phyloP scores from a whole-genome alignment of 2,113 vertebrate species.

The Sapayoa aenigma region DNA sequence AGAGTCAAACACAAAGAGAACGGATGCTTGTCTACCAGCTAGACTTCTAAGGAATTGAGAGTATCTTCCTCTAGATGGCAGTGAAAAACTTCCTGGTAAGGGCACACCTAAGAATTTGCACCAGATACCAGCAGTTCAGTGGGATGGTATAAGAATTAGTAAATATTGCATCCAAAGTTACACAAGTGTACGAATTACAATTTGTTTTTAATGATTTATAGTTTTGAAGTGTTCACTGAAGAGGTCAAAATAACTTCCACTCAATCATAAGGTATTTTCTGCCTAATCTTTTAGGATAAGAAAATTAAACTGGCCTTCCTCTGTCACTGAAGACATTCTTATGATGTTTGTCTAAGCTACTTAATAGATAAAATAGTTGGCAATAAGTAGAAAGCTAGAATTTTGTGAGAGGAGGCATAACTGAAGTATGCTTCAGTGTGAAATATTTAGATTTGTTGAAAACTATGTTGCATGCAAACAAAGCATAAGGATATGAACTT shows the following conservation, averaged over 20 bases:
- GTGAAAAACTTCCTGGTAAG: slow-evolving; percentile 22
- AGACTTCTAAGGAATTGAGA: background rate
- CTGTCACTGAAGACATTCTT: background rate
- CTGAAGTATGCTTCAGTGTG: background rate
- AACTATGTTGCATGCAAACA: background rate
- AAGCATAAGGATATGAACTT: background rate
- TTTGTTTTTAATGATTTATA: background rate
- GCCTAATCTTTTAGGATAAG: background rate
- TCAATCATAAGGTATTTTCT: background rate
- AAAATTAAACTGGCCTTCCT: background rate
- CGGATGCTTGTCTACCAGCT: background rate
- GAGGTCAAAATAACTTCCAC: background rate
- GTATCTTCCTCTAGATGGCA: slow-evolving; percentile 61
- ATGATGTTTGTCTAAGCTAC: background rate
- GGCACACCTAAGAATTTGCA: background rate
- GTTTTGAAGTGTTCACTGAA: background rate
- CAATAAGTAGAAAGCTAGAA: background rate
- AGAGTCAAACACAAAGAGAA: background rate
- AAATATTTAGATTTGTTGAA: background rate
- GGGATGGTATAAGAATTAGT: background rate
- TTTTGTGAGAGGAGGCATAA: background rate
- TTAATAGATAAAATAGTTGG: background rate
- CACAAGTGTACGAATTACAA: background rate
- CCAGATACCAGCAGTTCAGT: background rate
- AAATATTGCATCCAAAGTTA: background rate